phyloP scores from a whole-genome alignment of 1,140 invertebrate genomes.

The Drosophila rufa region DNA sequence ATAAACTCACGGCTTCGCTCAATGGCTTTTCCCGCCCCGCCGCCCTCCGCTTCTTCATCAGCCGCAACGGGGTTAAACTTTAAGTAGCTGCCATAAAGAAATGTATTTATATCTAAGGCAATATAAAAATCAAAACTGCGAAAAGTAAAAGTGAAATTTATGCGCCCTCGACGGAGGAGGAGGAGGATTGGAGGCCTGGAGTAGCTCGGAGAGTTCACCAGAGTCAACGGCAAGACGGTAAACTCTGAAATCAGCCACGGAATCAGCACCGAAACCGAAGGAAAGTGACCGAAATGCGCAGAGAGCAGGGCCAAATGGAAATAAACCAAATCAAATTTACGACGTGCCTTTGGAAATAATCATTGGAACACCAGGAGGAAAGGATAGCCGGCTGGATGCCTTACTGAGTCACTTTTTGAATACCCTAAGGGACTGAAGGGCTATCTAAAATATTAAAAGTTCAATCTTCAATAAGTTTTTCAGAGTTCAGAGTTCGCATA shows the following conservation, averaged over 20 bases:
- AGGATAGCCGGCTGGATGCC: not conserved
- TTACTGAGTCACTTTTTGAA: not conserved
- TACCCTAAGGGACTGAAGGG: not conserved
- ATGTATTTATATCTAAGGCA: conserved; percentile 35
- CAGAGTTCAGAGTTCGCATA: not conserved
- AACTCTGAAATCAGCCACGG: conserved; percentile 25
- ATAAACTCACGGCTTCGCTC: conserved; percentile 18
- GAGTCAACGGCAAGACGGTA: conserved; percentile 31
- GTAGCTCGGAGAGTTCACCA: conserved; percentile 24
- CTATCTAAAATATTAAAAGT: not conserved
- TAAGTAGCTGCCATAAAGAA: conserved; percentile 46
- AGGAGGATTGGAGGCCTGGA: conserved; percentile 5
- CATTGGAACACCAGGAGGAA: not conserved
- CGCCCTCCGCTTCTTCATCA: not conserved
- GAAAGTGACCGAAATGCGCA: conserved; percentile 56
- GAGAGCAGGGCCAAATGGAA: conserved; percentile 61
- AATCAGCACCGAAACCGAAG: conserved; percentile 56
- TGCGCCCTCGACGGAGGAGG: conserved; percentile 46
- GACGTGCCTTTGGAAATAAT: conserved; percentile 59
- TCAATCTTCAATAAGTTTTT: not conserved
- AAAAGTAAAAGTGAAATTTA: conserved; percentile 74
- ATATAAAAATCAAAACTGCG: conserved; percentile 42
- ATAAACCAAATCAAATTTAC: conserved; percentile 78
- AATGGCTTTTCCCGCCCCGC: not conserved
- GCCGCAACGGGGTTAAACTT: conserved; percentile 4